Conservation (phyloP, 2,888 invertebrate genomes). For the Eupithecia vulgata region DNA sequence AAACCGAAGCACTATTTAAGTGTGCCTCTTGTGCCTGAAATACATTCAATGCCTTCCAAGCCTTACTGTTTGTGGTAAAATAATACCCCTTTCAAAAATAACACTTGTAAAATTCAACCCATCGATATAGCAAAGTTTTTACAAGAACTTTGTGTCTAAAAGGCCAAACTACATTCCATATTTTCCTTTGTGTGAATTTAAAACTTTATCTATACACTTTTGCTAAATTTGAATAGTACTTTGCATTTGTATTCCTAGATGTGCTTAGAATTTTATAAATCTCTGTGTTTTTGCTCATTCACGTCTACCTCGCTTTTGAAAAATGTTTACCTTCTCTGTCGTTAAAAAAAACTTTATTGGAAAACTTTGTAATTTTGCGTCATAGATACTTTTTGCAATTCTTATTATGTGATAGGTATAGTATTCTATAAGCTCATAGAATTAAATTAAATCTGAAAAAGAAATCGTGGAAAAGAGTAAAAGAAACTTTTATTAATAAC, state of each 20-base stretch:
- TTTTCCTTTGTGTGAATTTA: not conserved
- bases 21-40: not conserved
- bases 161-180: not conserved
- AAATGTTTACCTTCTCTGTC: not conserved
- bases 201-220: not conserved
- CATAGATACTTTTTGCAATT: not conserved
- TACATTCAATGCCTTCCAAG: not conserved
- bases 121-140: not conserved
- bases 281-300: slow-evolving; percentile 18
- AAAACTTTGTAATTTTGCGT: not conserved
- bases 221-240: not conserved
- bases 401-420: not conserved
- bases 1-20: not conserved
- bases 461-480: no score
- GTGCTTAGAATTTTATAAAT: slow-evolving; percentile 5
- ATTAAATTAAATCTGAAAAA: no score
- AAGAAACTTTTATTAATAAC: no score
- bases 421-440: no score
- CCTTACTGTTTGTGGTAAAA: not conserved
- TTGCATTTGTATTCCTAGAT: slow-evolving; percentile 34
- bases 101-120: not conserved
- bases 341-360: not conserved
- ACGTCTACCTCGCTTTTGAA: slow-evolving; percentile 18
- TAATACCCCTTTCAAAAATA: not conserved
- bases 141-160: not conserved